A percentile compares a stretch with the other conserved stretches of the same genome.
phyloP scores from a whole-genome alignment of 1,140 invertebrate genomes.

The Bathynomus jamesi region DNA sequence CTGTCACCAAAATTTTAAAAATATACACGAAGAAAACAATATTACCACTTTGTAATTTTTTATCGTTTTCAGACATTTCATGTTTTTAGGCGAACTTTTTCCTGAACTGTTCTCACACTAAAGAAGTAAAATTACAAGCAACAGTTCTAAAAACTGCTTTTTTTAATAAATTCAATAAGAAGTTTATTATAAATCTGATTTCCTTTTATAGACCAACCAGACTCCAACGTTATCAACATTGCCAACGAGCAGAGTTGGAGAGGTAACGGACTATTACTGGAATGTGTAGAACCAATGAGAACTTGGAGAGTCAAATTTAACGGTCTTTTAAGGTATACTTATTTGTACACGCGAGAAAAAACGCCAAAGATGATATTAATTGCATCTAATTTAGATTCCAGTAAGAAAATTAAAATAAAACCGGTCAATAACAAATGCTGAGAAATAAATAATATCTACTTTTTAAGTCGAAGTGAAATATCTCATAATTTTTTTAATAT shows the following conservation, averaged over 20 bases:
- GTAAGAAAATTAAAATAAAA: too few species aligned
- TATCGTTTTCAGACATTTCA: too few species aligned
- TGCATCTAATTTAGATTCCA: too few species aligned
- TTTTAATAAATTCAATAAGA: background rate
- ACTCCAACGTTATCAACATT: conserved; percentile 42
- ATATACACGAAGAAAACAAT: background rate
- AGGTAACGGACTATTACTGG: conserved; percentile 51
- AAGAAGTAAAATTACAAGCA: background rate
- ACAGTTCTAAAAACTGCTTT: background rate
- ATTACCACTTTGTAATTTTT: background rate
- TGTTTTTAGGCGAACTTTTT: too few species aligned
- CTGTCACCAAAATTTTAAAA: too few species aligned
- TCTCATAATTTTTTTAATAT: too few species aligned
- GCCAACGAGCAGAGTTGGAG: conserved; percentile 44
- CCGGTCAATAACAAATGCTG: too few species aligned
- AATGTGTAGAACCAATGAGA: conserved; percentile 48
- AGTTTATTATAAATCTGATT: conserved; percentile 15
- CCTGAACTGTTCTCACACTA: background rate
- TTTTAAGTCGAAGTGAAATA: too few species aligned
- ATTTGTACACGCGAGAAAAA: too few species aligned
- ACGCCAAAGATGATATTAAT: too few species aligned
- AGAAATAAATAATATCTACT: too few species aligned
- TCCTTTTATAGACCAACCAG: conserved; percentile 42
- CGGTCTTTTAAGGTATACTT: conserved; percentile 48
- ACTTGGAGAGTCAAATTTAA: conserved; percentile 54